Evolutionary conservation across 1,140 invertebrate species (phyloP), one percentile per base, ranked within the genome.

Genomic region (Chrysopa pallens): DNA sequence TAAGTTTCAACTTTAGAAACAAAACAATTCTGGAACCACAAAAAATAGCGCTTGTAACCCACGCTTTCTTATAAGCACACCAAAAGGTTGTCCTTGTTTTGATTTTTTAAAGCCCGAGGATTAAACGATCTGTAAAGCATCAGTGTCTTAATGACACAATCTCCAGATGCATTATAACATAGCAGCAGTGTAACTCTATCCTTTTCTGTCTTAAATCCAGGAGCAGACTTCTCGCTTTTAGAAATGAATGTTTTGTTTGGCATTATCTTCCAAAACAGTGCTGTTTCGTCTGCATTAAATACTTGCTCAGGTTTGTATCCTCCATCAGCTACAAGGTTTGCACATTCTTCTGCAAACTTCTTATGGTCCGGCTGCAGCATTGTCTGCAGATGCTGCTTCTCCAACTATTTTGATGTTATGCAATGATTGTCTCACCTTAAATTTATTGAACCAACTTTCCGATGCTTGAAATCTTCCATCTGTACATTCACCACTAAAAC

Each of bases 261-360:
- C 57, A 68, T 61, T 48, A 51, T 63, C 51, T 66, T 68, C 60
- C 64, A 67, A 51, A 58, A 66, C 1, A 66, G 44, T 23, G 49
- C 56, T 33, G 57, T 63, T 51, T 66, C 59, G 47, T 62, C 49
- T 36, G 53, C 50, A 50, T 59, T 64, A 48, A 64, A 63, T 35
- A 66, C 52, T 48, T 62, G 58, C 42, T 66, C 46, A 27, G 50
- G 43, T 31, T 46, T 47, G 46, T 56, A 60, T 31, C 46, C 43
- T 38, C 49, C 49, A 36, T 52, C 44, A 14, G 50, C 37, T 38
- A 61, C 54, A 42, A 53, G 55, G 46, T 44, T 31, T 38, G 35
- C 44, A 38, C 57, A 51, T 28, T 43, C 39, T 23, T 44, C 39
- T 38, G 36, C 29, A 48, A 52, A 61, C 40, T 51, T 43, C 23